Base-by-base conservation (phyloP, 2,888 invertebrate genomes). In the Plagiodera versicolora region DNA sequence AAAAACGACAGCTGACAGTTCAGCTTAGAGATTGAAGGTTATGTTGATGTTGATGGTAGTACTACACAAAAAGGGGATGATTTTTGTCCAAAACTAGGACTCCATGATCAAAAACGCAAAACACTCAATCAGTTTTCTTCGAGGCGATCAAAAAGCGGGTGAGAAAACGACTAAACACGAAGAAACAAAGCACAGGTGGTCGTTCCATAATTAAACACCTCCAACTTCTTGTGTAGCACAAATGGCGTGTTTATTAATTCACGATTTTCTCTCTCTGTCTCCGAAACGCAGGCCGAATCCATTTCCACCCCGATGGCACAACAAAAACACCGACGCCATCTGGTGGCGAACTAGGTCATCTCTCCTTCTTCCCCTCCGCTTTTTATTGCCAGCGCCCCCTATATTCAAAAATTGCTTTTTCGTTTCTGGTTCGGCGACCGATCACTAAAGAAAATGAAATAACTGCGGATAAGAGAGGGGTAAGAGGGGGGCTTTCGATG, bases 261-360 rank as follows among this genome's bases (percentile, higher is more conserved):
- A 39, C 39, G 14, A 39, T 14, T 14, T 39, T n/a, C 14, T 14
- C 39, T 39, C 14, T n/a, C 39, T 39, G n/a, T n/a, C n/a, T n/a
- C n/a, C 68, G 69, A 74, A 75, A 76, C 77, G 77, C 77, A 78
- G 76, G 73, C 76, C 77, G 77, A 78, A 77, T 75, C 76, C 76
- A 74, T 75, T 73, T 71, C 74, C 11, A 1, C 73, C 73, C 74
- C 74, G 74, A 76, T 76, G 75, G 76, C 78, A 73, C 77, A 77
- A 78, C n/a, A n/a, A n/a, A n/a, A n/a, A n/a, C n/a, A 77, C 78
- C 75, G 77, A 76, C 76, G 75, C 72, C 71, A 74, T 73, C 72
- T 57, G 63, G 67, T 56, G 58, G 55, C 62, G 58, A 61, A 57
- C 53, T 60, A 58, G 14, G 11, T 1, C n/a, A 3, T 14, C 14